Conservation (phyloP, 2,113 vertebrate species). For the Perognathus longimembris region DNA sequence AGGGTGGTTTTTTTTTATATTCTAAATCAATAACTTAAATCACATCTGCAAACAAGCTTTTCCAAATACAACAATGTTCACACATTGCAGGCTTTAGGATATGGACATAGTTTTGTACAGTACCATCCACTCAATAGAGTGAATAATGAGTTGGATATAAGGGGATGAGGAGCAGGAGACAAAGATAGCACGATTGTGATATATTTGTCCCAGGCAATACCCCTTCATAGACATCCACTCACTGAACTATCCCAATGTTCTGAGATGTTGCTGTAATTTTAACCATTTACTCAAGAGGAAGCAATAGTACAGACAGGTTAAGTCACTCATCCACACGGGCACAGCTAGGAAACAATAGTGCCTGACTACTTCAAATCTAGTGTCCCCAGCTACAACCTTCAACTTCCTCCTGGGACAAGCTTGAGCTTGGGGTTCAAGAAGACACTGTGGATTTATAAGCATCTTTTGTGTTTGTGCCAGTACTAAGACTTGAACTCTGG, state of each 20-base stretch:
- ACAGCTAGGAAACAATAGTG: background rate
- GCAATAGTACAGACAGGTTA: background rate
- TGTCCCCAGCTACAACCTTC: background rate
- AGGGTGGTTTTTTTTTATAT: background rate
- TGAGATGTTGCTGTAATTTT: background rate
- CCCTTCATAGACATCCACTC: background rate
- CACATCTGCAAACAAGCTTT: background rate
- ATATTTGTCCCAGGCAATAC: background rate
- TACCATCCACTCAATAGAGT: background rate
- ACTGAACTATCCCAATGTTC: background rate
- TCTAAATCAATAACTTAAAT: constrained; percentile 21
- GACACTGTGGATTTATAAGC: background rate
- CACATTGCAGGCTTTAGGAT: background rate
- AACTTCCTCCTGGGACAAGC: background rate
- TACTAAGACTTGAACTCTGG: too few relatives aligned
- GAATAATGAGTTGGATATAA: background rate
- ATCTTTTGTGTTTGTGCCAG: background rate
- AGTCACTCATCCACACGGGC: background rate
- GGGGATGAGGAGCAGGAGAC: background rate
- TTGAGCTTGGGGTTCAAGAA: background rate
- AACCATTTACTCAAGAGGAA: constrained; percentile 12
- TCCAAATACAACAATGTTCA: constrained; percentile 1
- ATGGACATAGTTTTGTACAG: background rate
- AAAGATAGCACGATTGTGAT: background rate
- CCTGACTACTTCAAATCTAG: background rate